A percentile compares a stretch with the other conserved stretches of the same genome.
Evolutionary conservation across 2,888 invertebrate genomes (phyloP).

Genomic region (Drosophila nr. fundita): DNA sequence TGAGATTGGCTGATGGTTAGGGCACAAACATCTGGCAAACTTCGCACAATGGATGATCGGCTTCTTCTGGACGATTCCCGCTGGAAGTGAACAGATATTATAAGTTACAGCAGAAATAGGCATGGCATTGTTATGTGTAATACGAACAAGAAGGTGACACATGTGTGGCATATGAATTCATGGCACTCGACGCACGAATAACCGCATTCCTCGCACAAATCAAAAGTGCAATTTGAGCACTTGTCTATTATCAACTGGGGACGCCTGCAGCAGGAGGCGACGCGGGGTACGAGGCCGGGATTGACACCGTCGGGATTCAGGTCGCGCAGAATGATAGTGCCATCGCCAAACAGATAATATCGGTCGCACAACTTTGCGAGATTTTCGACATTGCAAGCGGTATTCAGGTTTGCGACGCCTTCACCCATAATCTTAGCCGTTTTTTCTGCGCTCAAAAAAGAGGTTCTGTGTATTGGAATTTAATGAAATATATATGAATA

Average conservation of each 20-base stretch:
- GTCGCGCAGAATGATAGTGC: conserved; percentile 64
- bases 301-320: conserved; percentile 55
- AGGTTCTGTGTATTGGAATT: background rate
- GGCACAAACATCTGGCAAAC: conserved; percentile 64
- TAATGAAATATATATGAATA: background rate
- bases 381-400: background rate
- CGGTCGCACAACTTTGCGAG: conserved; percentile 47
- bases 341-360: conserved; percentile 71
- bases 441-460: conserved; percentile 58
- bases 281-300: conserved; percentile 48
- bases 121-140: background rate
- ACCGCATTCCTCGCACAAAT: conserved; percentile 79
- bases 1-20: conserved; percentile 12
- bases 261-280: conserved; percentile 67
- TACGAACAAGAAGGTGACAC: conserved; percentile 79
- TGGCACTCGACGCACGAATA: conserved; percentile 77
- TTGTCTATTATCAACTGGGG: conserved; percentile 59
- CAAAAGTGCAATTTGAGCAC: conserved; percentile 70
- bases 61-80: conserved; percentile 61
- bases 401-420: conserved; percentile 53
- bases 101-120: background rate
- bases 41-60: conserved; percentile 73
- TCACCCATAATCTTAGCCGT: conserved; percentile 70
- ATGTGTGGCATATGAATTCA: conserved; percentile 72
- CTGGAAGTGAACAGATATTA: conserved; percentile 41